Conservation (phyloP, 1,140 invertebrate species). For the Oppia nitens region DNA sequence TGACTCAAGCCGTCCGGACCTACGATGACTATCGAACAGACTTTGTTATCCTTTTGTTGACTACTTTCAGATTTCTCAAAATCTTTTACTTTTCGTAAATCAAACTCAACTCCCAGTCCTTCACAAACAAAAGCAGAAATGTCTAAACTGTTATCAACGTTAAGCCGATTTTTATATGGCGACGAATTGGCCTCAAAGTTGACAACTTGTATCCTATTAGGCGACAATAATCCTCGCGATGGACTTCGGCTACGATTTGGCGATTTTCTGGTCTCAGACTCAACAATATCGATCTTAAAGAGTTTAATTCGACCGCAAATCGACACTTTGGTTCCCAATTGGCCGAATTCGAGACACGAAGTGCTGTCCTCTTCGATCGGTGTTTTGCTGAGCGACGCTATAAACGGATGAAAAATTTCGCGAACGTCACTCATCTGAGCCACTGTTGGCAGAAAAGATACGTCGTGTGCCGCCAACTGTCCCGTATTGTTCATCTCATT, state of each 20-base stretch:
- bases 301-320: constrained; percentile 67
- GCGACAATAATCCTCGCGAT: constrained; percentile 1
- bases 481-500: background rate
- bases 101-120: constrained; percentile 55
- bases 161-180: constrained; percentile 2
- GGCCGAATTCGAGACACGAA: constrained; percentile 33
- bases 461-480: background rate
- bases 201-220: background rate
- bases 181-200: background rate
- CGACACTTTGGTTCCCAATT: constrained; percentile 74
- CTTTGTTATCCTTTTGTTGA: background rate
- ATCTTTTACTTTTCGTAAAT: constrained; percentile 8
- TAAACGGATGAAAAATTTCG: constrained; percentile 73
- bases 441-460: constrained; percentile 29
- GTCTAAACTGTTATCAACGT: constrained; percentile 34
- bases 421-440: constrained; percentile 69
- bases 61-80: background rate
- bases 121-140: constrained; percentile 81
- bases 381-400: constrained; percentile 64
- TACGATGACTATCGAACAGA: constrained; percentile 7
- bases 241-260: constrained; percentile 1
- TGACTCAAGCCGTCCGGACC: constrained; percentile 39
- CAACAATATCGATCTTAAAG: constrained; percentile 81
- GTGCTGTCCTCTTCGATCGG: constrained; percentile 10
- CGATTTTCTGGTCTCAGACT: constrained; percentile 37